These are phyloP conservation scores for Dermochelys coriacea DNA, from an alignment of 2,797 vertebrate genomes.

Conservation along the genomic window DNA sequence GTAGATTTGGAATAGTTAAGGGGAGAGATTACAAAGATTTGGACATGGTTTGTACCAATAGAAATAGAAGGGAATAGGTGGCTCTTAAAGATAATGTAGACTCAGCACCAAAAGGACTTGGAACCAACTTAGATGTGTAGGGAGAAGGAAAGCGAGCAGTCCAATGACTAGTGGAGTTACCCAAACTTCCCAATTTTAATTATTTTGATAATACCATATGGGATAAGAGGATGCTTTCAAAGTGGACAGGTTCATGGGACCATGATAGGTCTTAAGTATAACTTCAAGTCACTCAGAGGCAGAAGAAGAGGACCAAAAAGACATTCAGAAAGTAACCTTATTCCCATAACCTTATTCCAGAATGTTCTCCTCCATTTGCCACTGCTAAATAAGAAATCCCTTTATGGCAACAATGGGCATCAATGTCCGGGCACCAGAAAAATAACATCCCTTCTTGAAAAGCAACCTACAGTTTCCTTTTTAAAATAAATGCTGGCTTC, in stretches of 20 bases:
- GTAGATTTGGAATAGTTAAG: not conserved
- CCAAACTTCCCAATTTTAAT: not conserved
- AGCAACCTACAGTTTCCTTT: not conserved
- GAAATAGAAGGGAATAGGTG: not conserved
- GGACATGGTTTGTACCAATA: not conserved
- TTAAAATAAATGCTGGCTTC: fast-evolving
- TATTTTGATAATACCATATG: not conserved
- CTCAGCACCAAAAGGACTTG: not conserved
- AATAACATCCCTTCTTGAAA: not conserved
- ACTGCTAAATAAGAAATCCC: not conserved
- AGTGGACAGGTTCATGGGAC: fast-evolving
- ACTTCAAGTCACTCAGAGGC: not conserved
- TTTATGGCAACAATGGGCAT: not conserved
- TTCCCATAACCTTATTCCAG: not conserved
- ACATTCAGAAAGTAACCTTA: fast-evolving
- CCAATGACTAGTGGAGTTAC: not conserved
- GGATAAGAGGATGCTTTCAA: not conserved
- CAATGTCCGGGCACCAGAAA: not conserved
- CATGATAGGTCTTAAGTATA: not conserved
- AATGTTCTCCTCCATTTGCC: not conserved
- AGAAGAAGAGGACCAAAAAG: not conserved
- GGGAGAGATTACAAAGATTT: not conserved
- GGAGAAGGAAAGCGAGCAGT: not conserved
- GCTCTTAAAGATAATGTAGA: not conserved
- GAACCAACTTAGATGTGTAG: not conserved